Evolutionary conservation across 2,888 invertebrate species (phyloP), one percentile per base, ranked within the genome.

Genomic region (Nesidiocoris tenuis): DNA sequence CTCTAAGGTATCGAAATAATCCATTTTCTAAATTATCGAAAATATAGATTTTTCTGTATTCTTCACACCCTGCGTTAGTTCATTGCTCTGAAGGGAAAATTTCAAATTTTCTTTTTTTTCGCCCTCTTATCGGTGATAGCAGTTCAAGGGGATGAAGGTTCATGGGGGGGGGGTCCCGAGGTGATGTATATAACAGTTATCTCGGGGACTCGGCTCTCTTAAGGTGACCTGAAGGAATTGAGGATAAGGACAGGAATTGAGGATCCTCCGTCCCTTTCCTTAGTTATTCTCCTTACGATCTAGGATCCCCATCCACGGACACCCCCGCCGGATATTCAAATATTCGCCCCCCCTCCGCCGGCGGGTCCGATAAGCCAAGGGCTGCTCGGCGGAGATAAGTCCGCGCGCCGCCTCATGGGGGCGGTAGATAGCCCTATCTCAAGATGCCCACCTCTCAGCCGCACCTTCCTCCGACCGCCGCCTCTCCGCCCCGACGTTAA

Each of bases 381-480:
- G 68, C 77, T 77, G 77, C 61, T 77, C 22, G 57, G 74, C 19
- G 68, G 66, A 74, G 77, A 77, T 77, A 75, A 75, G 64, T 63
- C 67, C 65, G 75, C 72, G 75, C 55, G 55, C 59, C 68, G 77
- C 74, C 77, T 61, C 77, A 64, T 71, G 65, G 75, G 72, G 75
- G 61, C 72, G 61, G 66, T 59, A 75, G 75, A 75, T 75, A 75
- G 70, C 71, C 70, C 75, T 76, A 76, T 76, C 76, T 76, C 68
- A 76, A 68, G 76, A 76, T 61, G 78, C 39, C 75, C 22, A 2
- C 71, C 55, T 57, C 56, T 19, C 74, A 3, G 56, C 19, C 1
- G 3, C 59, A 2, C 54, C 74, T 3, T 16, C 64, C 64, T 19
- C 55, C 61, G 1, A 25, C 68, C 57, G n/a, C 57, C 74, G 23